Evolutionary conservation across 1,140 invertebrate species (phyloP).

Genomic region (Ditylenchus dipsaci): DNA sequence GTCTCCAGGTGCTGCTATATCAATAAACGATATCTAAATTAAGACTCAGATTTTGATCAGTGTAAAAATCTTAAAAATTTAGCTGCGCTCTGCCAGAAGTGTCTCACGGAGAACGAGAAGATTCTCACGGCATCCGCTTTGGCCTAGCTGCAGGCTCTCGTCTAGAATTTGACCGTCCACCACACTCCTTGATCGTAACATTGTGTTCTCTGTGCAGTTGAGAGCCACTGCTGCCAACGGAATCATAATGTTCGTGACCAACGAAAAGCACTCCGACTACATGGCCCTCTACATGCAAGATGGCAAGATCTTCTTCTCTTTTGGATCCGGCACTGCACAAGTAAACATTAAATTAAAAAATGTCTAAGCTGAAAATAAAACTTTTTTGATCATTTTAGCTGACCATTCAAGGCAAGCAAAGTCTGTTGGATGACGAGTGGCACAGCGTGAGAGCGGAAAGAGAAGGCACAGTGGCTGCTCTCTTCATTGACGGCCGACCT

Average conservation of each 20-base stretch:
- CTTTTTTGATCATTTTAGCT: too few species aligned
- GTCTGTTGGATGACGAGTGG: slow-evolving; percentile 79
- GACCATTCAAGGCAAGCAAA: slow-evolving; percentile 36
- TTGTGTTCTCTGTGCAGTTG: slow-evolving; percentile 69
- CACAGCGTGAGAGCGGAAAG: slow-evolving; percentile 66
- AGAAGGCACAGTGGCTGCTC: slow-evolving; percentile 55
- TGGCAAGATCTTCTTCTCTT: slow-evolving; percentile 71
- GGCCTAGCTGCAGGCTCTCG: slow-evolving; percentile 63
- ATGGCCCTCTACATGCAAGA: slow-evolving; percentile 75
- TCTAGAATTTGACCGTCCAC: slow-evolving; percentile 67
- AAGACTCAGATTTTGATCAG: too few species aligned
- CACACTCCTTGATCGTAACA: slow-evolving; percentile 61
- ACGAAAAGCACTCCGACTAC: slow-evolving; percentile 69
- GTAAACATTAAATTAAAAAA: too few species aligned
- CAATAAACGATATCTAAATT: too few species aligned
- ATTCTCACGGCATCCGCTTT: slow-evolving; percentile 55
- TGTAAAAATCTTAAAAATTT: slow-evolving; percentile 15
- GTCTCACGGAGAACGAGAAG: slow-evolving; percentile 52
- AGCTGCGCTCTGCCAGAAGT: slow-evolving; percentile 61
- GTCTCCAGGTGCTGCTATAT: too few species aligned
- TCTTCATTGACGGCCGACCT: slow-evolving; percentile 64
- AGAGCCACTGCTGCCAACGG: slow-evolving; percentile 74
- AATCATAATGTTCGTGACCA: slow-evolving; percentile 76
- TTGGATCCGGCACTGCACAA: slow-evolving; percentile 71
- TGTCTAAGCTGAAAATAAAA: too few species aligned